Conservation (phyloP, 2,797 vertebrate species). For the Gadopsis marmoratus region DNA sequence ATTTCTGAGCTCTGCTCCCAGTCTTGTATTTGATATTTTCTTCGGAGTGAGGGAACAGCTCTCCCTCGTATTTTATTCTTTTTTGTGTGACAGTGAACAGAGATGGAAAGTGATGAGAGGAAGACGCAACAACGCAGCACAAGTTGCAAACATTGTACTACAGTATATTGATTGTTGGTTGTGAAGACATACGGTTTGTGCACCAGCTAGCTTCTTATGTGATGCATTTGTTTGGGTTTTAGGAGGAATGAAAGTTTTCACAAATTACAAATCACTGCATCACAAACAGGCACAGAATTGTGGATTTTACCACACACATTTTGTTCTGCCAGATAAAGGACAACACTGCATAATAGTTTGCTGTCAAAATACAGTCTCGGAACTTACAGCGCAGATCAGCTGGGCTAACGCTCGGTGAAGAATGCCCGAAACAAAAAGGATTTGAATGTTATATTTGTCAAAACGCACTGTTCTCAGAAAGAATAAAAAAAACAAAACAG, state of each 20-base stretch:
- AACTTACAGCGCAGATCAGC: slow-evolving; percentile 60
- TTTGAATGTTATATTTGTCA: slow-evolving; percentile 71
- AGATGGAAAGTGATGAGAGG: slow-evolving; percentile 68
- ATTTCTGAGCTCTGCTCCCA: slow-evolving; percentile 53
- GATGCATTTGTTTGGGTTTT: slow-evolving; percentile 29
- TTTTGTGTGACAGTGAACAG: slow-evolving; percentile 59
- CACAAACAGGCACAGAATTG: slow-evolving; percentile 25
- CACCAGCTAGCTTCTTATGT: slow-evolving; percentile 17
- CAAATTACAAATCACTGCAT: slow-evolving; percentile 15
- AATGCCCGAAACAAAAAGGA: slow-evolving; percentile 47
- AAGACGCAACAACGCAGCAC: slow-evolving; percentile 58
- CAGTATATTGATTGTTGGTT: slow-evolving; percentile 33
- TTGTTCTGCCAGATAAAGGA: slow-evolving; percentile 48
- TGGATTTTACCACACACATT: slow-evolving; percentile 26
- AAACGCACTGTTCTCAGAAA: slow-evolving; percentile 65
- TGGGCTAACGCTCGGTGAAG: slow-evolving; percentile 54
- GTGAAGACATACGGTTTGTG: slow-evolving; percentile 12
- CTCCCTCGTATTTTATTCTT: slow-evolving; percentile 51
- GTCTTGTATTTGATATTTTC: slow-evolving; percentile 17
- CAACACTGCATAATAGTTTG: slow-evolving; percentile 62
- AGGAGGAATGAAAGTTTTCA: slow-evolving; percentile 5
- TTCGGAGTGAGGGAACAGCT: slow-evolving; percentile 41
- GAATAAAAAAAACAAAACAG: slow-evolving; percentile 46
- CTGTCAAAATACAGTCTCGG: slow-evolving; percentile 65
- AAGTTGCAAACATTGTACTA: slow-evolving; percentile 50